Percentiles rank a stretch among this genome's conserved stretches.
Evolutionary conservation across 2,888 invertebrate species (phyloP).

Genomic region (Unio pictorum): DNA sequence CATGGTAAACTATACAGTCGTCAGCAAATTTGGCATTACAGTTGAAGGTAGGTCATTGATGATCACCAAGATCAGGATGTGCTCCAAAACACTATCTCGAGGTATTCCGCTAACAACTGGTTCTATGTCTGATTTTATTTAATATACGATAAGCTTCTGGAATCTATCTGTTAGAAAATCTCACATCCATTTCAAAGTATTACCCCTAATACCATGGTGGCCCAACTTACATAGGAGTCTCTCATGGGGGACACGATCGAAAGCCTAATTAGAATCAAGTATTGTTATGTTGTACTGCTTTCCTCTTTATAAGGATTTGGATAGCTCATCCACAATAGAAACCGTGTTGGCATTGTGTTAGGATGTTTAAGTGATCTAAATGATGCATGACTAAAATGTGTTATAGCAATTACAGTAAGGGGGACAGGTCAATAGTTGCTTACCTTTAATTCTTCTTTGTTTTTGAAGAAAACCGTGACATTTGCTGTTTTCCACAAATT

Average conservation of each 20-base stretch:
- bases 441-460: too few relatives aligned
- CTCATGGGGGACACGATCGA: slow-evolving; percentile 3
- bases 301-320: not conserved
- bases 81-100: slow-evolving; percentile 1
- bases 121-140: not conserved
- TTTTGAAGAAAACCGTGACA: not conserved
- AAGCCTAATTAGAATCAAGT: slow-evolving; percentile 4
- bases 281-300: not conserved
- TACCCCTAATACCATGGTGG: slow-evolving; percentile 1
- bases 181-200: not conserved
- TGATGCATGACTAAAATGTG: slow-evolving; percentile 1
- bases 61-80: slow-evolving; percentile 3
- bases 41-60: slow-evolving; percentile 5
- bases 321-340: slow-evolving; percentile 2
- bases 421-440: slow-evolving; percentile 3
- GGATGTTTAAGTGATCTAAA: slow-evolving; percentile 1
- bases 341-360: slow-evolving; percentile 4
- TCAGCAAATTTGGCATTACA: slow-evolving; percentile 1
- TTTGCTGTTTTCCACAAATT: slow-evolving; percentile 2
- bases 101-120: slow-evolving; percentile 7
- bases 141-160: not conserved
- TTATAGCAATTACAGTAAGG: slow-evolving; percentile 2
- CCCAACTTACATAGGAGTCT: slow-evolving; percentile 1
- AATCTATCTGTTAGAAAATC: not conserved
- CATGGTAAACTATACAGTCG: slow-evolving; percentile 5